A percentile compares a stretch with the other conserved stretches of the same genome.
Evolutionary conservation across 2,888 invertebrate species (phyloP).

Genomic region (Eristalis tenax): DNA sequence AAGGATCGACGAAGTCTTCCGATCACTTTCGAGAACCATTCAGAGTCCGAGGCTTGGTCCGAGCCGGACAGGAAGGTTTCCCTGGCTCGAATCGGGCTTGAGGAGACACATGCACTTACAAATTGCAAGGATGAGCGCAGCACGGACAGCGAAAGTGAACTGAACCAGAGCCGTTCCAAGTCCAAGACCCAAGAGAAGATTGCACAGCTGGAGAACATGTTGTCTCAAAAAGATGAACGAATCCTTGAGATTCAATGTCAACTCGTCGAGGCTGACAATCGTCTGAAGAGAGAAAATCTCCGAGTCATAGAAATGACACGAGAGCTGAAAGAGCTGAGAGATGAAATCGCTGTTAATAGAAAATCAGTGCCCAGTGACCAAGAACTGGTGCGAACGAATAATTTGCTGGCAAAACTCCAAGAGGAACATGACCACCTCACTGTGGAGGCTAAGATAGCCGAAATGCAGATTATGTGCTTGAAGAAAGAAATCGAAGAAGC

Average conservation of each 20-base stretch:
- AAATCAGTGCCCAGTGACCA: neutral
- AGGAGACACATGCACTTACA: conserved; percentile 77
- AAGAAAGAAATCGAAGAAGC: conserved; percentile 76
- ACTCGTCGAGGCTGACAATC: conserved; percentile 79
- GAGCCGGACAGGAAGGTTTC: conserved; percentile 93
- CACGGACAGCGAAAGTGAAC: conserved; percentile 75
- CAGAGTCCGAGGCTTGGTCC: conserved; percentile 93
- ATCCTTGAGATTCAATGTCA: conserved; percentile 79
- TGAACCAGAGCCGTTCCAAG: conserved; percentile 74
- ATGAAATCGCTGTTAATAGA: neutral
- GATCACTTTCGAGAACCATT: conserved; percentile 77
- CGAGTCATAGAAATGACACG: conserved; percentile 76
- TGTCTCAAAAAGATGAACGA: conserved; percentile 81
- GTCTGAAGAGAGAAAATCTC: conserved; percentile 78
- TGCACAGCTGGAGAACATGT: conserved; percentile 79
- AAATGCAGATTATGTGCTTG: conserved; percentile 76
- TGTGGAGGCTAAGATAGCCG: conserved; percentile 77
- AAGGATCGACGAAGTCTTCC: conserved; percentile 79
- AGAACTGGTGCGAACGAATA: conserved; percentile 74
- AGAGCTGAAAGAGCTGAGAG: conserved; percentile 76
- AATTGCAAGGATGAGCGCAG: conserved; percentile 77
- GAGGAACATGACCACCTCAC: conserved; percentile 79
- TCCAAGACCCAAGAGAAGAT: conserved; percentile 80
- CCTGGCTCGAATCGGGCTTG: conserved; percentile 88
- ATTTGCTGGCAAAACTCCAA: conserved; percentile 78